phyloP scores from a whole-genome alignment of 2,888 invertebrate species.

The Vandiemenella viatica region DNA sequence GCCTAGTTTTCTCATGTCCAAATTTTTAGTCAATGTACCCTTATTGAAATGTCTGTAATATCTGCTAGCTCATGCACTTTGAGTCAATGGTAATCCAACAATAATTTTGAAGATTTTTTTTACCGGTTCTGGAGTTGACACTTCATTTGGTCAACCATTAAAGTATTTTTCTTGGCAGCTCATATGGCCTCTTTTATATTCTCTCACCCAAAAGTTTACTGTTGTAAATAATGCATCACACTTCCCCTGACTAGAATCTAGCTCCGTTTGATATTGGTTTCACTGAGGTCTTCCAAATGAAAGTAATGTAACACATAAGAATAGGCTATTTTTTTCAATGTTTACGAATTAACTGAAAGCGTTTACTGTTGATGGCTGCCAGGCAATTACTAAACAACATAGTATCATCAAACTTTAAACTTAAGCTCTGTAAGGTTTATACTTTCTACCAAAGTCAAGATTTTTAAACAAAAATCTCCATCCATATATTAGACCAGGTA shows the following conservation, averaged over 20 bases:
- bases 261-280: neutral
- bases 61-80: neutral
- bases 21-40: neutral
- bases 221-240: neutral
- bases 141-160: neutral
- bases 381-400: neutral
- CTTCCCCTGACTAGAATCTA: neutral
- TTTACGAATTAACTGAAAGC: neutral
- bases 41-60: neutral
- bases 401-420: neutral
- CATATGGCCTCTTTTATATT: neutral
- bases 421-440: neutral
- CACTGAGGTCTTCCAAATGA: neutral
- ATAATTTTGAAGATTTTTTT: neutral
- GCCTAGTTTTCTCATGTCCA: neutral
- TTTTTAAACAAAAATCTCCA: neutral
- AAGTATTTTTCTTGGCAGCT: neutral
- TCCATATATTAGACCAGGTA: neutral
- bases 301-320: too few relatives aligned
- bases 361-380: neutral
- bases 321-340: neutral
- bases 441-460: neutral
- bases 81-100: neutral
- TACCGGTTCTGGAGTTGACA: neutral
- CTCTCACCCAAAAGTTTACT: too few relatives aligned